phyloP scores from a whole-genome alignment of 2,888 invertebrate species.

The Sphaerophoria taeniata region DNA sequence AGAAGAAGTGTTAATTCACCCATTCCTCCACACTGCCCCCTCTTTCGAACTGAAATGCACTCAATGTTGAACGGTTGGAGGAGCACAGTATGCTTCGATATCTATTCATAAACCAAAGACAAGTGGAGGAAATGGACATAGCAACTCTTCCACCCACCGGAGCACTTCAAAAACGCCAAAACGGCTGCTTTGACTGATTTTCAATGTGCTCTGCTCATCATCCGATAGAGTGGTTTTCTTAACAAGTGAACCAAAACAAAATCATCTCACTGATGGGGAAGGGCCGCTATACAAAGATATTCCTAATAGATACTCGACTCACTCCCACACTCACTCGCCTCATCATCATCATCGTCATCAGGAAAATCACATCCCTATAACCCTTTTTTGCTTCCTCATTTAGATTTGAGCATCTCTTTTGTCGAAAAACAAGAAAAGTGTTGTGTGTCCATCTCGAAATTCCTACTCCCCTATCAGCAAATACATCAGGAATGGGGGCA shows the following conservation, averaged over 20 bases:
- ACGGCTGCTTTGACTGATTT: slow-evolving; percentile 72
- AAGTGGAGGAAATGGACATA: background rate
- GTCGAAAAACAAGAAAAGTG: slow-evolving; percentile 7
- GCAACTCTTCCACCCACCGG: slow-evolving; percentile 53
- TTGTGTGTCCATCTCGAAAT: slow-evolving; percentile 60
- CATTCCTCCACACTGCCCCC: too few relatives aligned
- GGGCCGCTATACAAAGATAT: slow-evolving; percentile 68
- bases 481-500: slow-evolving; percentile 24
- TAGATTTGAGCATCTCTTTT: slow-evolving; percentile 50
- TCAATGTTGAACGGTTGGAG: background rate
- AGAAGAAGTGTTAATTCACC: slow-evolving; percentile 59
- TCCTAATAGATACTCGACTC: slow-evolving; percentile 52
- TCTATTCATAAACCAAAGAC: too few relatives aligned
- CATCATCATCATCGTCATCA: slow-evolving; percentile 32
- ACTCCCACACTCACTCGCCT: slow-evolving; percentile 13
- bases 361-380: slow-evolving; percentile 59
- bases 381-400: slow-evolving; percentile 58
- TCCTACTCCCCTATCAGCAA: background rate
- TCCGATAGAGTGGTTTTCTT: slow-evolving; percentile 73
- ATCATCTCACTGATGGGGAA: slow-evolving; percentile 33
- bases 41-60: background rate
- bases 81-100: background rate
- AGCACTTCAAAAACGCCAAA: slow-evolving; percentile 54
- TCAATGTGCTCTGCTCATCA: slow-evolving; percentile 71
- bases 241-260: slow-evolving; percentile 70